Conservation (phyloP, 2,888 invertebrate species). For the Atrina japonica region DNA sequence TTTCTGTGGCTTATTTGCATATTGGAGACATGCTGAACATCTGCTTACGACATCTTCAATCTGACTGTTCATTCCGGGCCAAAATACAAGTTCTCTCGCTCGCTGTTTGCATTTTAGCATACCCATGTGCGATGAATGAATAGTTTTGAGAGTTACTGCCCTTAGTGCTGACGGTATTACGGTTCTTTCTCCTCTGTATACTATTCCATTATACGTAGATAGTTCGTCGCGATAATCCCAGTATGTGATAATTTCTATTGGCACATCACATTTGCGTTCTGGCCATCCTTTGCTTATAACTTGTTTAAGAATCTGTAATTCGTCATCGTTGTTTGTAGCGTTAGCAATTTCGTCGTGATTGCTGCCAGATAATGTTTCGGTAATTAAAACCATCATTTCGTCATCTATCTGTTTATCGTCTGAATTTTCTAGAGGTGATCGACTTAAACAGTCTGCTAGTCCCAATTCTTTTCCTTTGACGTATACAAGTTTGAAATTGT, state of each 20-base stretch:
- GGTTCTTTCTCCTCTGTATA: slow-evolving; percentile 31
- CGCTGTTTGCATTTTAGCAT: slow-evolving; percentile 32
- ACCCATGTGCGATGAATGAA: slow-evolving; percentile 36
- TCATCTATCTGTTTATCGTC: slow-evolving; percentile 3
- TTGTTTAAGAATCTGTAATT: slow-evolving; percentile 1
- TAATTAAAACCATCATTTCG: slow-evolving; percentile 18
- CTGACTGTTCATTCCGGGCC: slow-evolving; percentile 44
- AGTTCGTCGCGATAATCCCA: slow-evolving; percentile 7
- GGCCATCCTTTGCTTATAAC: not conserved
- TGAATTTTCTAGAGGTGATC: not conserved
- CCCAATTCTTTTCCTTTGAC: slow-evolving; percentile 17
- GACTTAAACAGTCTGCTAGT: slow-evolving; percentile 23
- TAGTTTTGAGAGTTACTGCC: slow-evolving; percentile 18
- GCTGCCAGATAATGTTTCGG: slow-evolving; percentile 2
- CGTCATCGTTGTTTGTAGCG: not conserved
- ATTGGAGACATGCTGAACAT: slow-evolving; percentile 30
- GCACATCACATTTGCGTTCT: not conserved
- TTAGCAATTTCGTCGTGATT: not conserved
- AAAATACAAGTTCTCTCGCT: too few relatives aligned
- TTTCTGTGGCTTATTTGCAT: slow-evolving; percentile 28
- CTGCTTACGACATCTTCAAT: slow-evolving; percentile 35
- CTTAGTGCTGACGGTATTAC: slow-evolving; percentile 31
- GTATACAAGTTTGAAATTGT: too few relatives aligned
- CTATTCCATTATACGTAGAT: slow-evolving; percentile 17
- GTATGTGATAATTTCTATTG: not conserved